phyloP scores from a whole-genome alignment of 2,797 vertebrate genomes.

The Catamblyrhynchus diadema region DNA sequence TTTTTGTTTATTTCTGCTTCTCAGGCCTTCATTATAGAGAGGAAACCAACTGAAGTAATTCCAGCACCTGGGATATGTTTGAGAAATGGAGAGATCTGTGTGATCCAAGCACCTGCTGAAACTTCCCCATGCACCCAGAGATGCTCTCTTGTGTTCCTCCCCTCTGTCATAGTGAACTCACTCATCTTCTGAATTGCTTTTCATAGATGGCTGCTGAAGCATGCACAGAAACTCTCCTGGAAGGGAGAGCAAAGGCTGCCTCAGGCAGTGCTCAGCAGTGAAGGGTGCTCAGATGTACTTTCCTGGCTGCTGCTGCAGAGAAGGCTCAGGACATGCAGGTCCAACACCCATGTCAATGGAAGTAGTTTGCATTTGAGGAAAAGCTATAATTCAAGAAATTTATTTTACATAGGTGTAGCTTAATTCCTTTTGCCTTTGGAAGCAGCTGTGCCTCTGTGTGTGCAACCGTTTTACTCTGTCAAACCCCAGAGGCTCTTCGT shows the following conservation, averaged over 20 bases:
- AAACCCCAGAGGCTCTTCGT: neutral
- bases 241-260: neutral
- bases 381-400: neutral
- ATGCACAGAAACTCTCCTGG: neutral
- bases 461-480: neutral
- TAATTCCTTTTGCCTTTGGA: neutral
- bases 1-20: neutral
- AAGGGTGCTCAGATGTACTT: rapidly evolving
- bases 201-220: neutral
- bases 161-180: neutral
- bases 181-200: neutral
- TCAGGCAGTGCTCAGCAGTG: neutral
- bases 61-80: neutral
- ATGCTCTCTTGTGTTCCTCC: neutral
- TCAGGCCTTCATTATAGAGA: neutral
- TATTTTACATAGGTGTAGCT: neutral
- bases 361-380: neutral
- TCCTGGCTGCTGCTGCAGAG: neutral
- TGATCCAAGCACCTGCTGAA: neutral
- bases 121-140: neutral
- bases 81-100: neutral
- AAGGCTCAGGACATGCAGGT: neutral
- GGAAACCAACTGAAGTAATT: neutral
- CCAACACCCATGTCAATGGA: neutral
- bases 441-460: neutral